These are phyloP conservation scores for Alethe diademata DNA, from an alignment of 2,113 vertebrate genomes.

Conservation along the genomic window DNA sequence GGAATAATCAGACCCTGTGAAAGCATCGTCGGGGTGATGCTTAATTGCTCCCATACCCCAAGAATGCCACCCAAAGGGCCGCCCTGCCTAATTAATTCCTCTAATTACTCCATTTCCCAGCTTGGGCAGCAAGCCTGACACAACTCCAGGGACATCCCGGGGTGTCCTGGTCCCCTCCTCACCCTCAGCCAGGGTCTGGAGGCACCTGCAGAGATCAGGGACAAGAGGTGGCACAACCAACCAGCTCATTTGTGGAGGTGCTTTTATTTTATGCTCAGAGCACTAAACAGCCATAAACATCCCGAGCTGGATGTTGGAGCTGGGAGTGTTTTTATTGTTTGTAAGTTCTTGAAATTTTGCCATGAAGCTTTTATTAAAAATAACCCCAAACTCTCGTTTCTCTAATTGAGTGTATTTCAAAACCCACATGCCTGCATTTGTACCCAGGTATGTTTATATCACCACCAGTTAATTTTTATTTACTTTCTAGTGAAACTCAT, in stretches of 20 bases:
- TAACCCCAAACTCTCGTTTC: neutral
- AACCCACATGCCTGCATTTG: neutral
- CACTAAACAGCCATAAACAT: neutral
- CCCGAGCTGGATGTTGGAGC: neutral
- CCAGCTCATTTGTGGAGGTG: neutral
- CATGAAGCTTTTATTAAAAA: slow-evolving; percentile 15
- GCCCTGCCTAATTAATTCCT: neutral
- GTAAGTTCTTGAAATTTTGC: neutral
- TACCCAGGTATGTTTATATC: neutral
- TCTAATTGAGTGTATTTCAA: neutral
- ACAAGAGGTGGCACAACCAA: neutral
- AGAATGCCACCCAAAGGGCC: neutral
- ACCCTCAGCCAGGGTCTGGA: neutral
- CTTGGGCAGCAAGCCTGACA: neutral
- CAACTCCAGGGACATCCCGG: neutral
- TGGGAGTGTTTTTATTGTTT: neutral
- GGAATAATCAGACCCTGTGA: neutral
- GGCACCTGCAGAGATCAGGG: neutral
- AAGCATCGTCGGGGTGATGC: neutral
- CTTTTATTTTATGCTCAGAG: slow-evolving; percentile 9
- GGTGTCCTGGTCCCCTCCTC: neutral
- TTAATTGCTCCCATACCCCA: neutral
- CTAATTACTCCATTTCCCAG: neutral
- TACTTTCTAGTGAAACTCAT: neutral
- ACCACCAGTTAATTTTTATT: slow-evolving; percentile 34